A percentile compares a stretch with the other conserved stretches of the same genome.
Evolutionary conservation across 2,797 vertebrate genomes (phyloP).

Genomic region (Cygnus olor): DNA sequence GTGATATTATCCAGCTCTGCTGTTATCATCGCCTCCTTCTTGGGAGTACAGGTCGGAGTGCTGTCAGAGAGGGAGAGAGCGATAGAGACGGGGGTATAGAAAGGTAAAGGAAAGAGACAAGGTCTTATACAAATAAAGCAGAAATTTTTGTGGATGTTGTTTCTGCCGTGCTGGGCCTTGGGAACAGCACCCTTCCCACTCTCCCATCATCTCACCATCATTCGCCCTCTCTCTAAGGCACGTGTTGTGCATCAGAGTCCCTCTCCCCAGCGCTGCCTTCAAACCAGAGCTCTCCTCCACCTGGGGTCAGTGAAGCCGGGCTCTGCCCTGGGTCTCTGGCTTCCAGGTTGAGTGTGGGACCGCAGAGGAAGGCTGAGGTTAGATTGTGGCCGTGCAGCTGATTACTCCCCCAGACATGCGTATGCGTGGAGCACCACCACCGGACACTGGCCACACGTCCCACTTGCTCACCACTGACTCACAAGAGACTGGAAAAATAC

Average conservation of each 20-base stretch:
- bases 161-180: not conserved
- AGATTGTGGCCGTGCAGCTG: not conserved
- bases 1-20: not conserved
- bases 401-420: slow-evolving; percentile 36
- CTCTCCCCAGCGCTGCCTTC: not conserved
- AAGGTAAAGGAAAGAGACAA: not conserved
- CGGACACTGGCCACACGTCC: not conserved
- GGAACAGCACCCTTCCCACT: not conserved
- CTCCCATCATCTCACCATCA: not conserved
- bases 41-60: not conserved
- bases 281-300: not conserved
- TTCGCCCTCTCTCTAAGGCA: not conserved
- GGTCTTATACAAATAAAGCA: not conserved
- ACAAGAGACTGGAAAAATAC: slow-evolving; percentile 39
- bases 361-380: slow-evolving; percentile 52
- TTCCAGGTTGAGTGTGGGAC: slow-evolving; percentile 6
- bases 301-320: not conserved
- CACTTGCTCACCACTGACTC: slow-evolving; percentile 64
- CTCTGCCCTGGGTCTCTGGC: not conserved
- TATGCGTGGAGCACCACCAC: not conserved
- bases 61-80: not conserved
- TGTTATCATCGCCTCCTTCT: not conserved
- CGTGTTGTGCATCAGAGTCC: not conserved
- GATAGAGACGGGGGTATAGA: not conserved
- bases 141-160: not conserved